These are phyloP conservation scores for Ptiloglossa arizonensis DNA, from an alignment of 1,140 invertebrate species.

Conservation along the genomic window DNA sequence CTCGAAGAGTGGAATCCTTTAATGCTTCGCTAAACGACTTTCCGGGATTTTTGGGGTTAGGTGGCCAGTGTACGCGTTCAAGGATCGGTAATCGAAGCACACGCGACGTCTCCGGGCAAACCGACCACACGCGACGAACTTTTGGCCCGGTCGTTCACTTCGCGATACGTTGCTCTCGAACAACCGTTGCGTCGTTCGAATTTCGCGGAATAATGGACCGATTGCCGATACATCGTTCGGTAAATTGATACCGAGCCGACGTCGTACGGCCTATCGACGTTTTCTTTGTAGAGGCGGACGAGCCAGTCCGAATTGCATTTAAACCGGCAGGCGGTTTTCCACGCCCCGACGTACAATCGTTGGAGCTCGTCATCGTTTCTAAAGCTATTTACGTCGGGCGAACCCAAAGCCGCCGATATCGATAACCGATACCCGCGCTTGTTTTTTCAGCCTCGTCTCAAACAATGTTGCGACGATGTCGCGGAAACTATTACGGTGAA, in stretches of 20 bases:
- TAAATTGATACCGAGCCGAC: not conserved
- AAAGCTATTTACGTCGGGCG: conserved; percentile 44
- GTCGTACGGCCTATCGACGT: not conserved
- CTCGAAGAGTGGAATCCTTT: not conserved
- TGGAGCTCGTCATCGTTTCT: conserved; percentile 25
- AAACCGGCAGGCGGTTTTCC: not conserved
- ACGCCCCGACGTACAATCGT: conserved; percentile 5
- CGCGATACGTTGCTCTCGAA: not conserved
- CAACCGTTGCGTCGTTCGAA: not conserved
- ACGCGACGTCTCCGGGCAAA: too few species aligned
- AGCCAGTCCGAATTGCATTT: conserved; percentile 10
- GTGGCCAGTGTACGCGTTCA: too few species aligned
- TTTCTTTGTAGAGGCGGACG: not conserved
- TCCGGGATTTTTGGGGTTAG: too few species aligned
- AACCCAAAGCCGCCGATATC: conserved; percentile 46
- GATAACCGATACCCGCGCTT: conserved; percentile 57
- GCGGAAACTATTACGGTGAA: conserved; percentile 50
- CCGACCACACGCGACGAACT: too few species aligned
- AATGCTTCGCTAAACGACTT: too few species aligned
- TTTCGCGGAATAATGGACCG: not conserved
- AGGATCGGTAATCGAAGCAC: too few species aligned
- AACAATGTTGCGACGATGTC: conserved; percentile 36
- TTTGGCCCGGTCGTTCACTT: too few species aligned
- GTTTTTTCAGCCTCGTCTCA: conserved; percentile 18
- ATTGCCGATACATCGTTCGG: not conserved